Evolutionary conservation across 1,140 invertebrate genomes (phyloP).

Genomic region (Rhopalosiphum maidis): DNA sequence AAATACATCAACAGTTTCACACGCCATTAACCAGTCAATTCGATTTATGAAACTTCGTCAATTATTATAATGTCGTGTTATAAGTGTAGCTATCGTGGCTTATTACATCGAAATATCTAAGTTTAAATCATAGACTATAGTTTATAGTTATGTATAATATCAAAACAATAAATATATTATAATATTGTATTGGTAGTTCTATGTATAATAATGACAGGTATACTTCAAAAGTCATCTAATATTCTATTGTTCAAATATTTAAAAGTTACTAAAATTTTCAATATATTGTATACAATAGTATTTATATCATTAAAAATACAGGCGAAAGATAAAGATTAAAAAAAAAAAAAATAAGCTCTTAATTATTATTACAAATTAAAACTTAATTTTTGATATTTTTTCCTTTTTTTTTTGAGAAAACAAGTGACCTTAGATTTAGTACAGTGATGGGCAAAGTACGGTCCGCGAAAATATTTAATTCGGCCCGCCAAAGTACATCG

Average conservation of each 20-base stretch:
- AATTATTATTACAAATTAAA: neutral
- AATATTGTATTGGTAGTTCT: neutral
- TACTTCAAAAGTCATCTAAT: neutral
- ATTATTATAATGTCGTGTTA: conserved; percentile 20
- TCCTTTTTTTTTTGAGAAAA: too few relatives aligned
- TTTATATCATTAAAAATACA: neutral
- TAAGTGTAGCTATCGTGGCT: conserved; percentile 5
- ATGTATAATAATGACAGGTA: neutral
- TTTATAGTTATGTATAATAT: neutral
- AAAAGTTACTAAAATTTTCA: neutral
- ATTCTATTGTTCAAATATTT: neutral
- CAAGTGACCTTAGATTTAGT: too few relatives aligned
- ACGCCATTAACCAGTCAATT: conserved; percentile 37
- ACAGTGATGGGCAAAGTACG: too few relatives aligned
- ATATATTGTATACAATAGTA: neutral
- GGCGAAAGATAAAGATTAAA: too few relatives aligned
- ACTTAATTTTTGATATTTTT: too few relatives aligned
- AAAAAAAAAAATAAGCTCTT: neutral
- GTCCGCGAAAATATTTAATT: too few relatives aligned
- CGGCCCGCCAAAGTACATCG: too few relatives aligned
- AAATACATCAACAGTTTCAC: conserved; percentile 33
- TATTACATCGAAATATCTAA: neutral
- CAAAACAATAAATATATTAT: neutral
- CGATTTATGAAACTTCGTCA: conserved; percentile 4
- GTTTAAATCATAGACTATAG: neutral